phyloP scores from a whole-genome alignment of 2,797 vertebrate genomes.

The Syngnathus rostellatus region DNA sequence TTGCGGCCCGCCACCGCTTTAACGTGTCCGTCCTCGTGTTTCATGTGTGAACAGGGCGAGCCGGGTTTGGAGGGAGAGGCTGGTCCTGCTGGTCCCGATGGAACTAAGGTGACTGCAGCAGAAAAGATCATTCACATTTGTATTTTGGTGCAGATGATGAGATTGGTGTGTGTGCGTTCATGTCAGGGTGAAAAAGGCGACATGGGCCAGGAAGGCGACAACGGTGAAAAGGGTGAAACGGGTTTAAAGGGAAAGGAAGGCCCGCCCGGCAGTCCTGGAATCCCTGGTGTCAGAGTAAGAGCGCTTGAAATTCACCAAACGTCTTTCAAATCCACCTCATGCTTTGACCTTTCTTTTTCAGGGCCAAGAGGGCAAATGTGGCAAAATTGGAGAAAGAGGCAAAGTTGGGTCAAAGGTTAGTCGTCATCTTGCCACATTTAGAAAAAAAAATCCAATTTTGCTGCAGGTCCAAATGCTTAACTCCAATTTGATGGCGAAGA shows the following conservation, averaged over 20 bases:
- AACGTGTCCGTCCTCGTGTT: not conserved
- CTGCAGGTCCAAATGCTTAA: not conserved
- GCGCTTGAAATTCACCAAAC: not conserved
- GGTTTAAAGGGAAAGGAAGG: slow-evolving; percentile 91
- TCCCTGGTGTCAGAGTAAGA: slow-evolving; percentile 85
- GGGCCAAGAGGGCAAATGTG: slow-evolving; percentile 93
- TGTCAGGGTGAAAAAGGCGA: slow-evolving; percentile 91
- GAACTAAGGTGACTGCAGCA: slow-evolving; percentile 74
- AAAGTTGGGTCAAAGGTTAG: slow-evolving; percentile 83
- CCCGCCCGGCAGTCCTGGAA: slow-evolving; percentile 75
- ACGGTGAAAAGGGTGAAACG: slow-evolving; percentile 81
- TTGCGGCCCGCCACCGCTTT: not conserved
- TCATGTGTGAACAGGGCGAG: slow-evolving; percentile 74
- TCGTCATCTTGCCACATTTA: not conserved
- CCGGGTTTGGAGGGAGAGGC: slow-evolving; percentile 85
- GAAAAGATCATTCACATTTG: not conserved
- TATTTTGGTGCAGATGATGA: too few species aligned
- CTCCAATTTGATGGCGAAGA: not conserved
- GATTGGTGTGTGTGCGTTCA: slow-evolving; percentile 2
- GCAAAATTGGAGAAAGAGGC: slow-evolving; percentile 87
- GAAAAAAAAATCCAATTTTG: not conserved
- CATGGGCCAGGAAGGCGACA: slow-evolving; percentile 82
- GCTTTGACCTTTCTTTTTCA: slow-evolving; percentile 37
- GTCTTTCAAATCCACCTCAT: not conserved
- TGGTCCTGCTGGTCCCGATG: slow-evolving; percentile 79